phyloP scores from a whole-genome alignment of 2,797 vertebrate genomes.

The Trachops cirrhosus region DNA sequence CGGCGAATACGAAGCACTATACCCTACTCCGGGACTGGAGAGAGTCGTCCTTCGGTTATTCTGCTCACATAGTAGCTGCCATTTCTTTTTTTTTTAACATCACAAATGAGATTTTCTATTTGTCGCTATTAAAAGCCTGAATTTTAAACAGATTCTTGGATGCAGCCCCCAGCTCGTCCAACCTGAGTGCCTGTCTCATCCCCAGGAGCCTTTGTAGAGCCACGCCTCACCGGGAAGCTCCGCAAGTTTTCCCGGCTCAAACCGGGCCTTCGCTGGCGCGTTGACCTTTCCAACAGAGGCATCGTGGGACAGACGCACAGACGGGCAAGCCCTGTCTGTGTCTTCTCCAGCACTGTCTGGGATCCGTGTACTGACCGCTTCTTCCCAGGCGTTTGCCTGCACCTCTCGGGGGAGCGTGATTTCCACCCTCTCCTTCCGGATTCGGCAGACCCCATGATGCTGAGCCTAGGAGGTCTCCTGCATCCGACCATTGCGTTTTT shows the following conservation, averaged over 20 bases:
- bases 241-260: not conserved
- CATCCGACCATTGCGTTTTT: not conserved
- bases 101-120: not conserved
- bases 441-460: not conserved
- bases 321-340: not conserved
- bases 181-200: not conserved
- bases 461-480: not conserved
- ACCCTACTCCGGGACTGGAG: not conserved
- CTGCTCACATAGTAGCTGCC: slow-evolving; percentile 58
- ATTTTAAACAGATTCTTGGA: not conserved
- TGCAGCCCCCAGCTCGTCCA: not conserved
- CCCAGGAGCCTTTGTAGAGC: not conserved
- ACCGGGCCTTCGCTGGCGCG: fast-evolving
- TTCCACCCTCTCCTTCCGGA: not conserved
- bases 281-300: not conserved
- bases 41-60: not conserved
- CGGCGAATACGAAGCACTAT: not conserved
- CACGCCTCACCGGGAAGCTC: not conserved
- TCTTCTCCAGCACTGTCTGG: not conserved
- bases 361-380: not conserved
- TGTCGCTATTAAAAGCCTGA: not conserved
- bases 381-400: not conserved
- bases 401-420: not conserved
- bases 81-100: slow-evolving; percentile 46
- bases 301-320: fast-evolving